phyloP scores from a whole-genome alignment of 2,113 vertebrate genomes.

The Cyprinodon tularosa region DNA sequence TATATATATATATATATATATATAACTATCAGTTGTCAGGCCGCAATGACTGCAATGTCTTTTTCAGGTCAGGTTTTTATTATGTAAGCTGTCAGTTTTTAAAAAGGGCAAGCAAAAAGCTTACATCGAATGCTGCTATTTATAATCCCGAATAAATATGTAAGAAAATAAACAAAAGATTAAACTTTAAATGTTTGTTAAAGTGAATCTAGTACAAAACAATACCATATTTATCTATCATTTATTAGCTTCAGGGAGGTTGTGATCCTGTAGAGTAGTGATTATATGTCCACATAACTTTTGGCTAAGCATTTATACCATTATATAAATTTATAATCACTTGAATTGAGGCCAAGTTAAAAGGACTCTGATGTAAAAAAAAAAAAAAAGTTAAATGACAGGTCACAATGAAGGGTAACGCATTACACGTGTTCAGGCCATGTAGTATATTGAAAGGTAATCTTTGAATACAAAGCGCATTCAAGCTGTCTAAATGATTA shows the following conservation, averaged over 20 bases:
- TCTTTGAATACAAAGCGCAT: not conserved
- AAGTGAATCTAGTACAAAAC: not conserved
- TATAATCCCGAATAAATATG: not conserved
- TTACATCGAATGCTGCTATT: not conserved
- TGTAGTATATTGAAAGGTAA: not conserved
- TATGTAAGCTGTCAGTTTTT: not conserved
- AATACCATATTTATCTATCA: not conserved
- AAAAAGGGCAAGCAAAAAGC: not conserved
- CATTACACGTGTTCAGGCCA: not conserved
- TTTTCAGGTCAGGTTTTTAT: not conserved
- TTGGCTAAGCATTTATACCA: not conserved
- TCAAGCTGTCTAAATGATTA: not conserved
- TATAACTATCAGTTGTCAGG: not conserved
- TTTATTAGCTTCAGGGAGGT: not conserved
- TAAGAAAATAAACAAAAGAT: not conserved
- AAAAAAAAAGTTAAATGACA: not conserved
- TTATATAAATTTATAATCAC: too few species aligned
- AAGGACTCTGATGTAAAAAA: not conserved
- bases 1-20: too few species aligned
- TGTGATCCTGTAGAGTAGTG: not conserved
- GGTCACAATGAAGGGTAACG: not conserved
- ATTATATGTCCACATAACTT: not conserved
- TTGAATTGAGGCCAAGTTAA: not conserved
- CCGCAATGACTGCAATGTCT: not conserved
- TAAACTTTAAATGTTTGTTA: not conserved